A percentile compares a stretch with the other conserved stretches of the same genome.
Evolutionary conservation across 2,113 vertebrate genomes (phyloP).

Genomic region (Acanthisitta chloris): DNA sequence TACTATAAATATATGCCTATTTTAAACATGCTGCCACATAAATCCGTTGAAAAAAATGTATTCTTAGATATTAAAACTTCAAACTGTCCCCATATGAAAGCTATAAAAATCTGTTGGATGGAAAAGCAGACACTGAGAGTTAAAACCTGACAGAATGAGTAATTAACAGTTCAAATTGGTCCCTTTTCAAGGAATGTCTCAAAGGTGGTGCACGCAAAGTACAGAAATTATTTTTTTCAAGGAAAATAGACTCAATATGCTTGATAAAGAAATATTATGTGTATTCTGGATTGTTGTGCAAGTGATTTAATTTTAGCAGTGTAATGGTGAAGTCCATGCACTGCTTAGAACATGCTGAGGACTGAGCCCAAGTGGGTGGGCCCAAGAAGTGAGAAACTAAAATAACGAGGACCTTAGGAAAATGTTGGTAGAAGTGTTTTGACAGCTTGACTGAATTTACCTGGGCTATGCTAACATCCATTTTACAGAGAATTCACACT

Average conservation of each 20-base stretch:
- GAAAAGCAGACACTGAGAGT: not conserved
- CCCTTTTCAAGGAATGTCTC: not conserved
- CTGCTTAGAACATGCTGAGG: not conserved
- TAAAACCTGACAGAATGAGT: not conserved
- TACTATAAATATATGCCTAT: not conserved
- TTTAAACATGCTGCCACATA: not conserved
- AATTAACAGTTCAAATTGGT: not conserved
- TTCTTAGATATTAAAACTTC: not conserved
- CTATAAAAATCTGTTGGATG: not conserved
- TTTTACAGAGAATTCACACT: not conserved
- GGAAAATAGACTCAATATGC: not conserved
- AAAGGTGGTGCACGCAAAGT: not conserved
- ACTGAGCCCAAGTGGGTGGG: not conserved
- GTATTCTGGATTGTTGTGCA: not conserved
- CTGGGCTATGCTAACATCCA: not conserved
- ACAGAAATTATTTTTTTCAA: not conserved
- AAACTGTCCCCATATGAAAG: not conserved
- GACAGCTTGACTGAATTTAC: not conserved
- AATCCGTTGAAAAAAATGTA: not conserved
- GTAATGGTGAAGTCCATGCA: not conserved
- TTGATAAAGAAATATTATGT: not conserved
- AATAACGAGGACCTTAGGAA: not conserved
- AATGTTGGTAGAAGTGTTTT: not conserved
- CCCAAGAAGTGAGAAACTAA: not conserved
- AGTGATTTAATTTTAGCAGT: not conserved